These are phyloP conservation scores for Serilophus lunatus DNA, from an alignment of 2,113 vertebrate species.

Conservation along the genomic window DNA sequence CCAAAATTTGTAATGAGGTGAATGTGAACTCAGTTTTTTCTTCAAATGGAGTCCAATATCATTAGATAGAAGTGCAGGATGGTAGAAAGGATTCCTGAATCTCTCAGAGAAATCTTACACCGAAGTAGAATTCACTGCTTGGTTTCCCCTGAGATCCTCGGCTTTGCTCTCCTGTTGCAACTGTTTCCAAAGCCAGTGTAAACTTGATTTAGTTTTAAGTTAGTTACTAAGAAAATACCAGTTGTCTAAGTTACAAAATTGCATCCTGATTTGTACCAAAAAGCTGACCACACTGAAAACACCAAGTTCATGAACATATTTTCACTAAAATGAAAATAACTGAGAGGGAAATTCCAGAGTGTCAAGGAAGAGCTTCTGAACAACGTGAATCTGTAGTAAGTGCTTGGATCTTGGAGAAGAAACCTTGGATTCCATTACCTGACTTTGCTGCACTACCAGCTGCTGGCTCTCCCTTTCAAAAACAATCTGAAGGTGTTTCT, in stretches of 20 bases:
- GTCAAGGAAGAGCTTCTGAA: background rate
- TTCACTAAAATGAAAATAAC: background rate
- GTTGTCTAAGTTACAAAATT: background rate
- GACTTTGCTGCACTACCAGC: background rate
- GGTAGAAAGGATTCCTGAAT: background rate
- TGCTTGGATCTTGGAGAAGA: background rate
- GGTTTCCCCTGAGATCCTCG: background rate
- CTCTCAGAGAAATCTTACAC: background rate
- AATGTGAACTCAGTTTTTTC: background rate
- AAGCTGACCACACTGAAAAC: background rate
- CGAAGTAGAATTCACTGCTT: background rate
- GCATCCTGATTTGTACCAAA: background rate
- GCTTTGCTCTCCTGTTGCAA: background rate
- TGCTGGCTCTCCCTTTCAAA: background rate
- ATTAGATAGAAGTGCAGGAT: background rate
- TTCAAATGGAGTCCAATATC: background rate
- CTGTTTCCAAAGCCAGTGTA: background rate
- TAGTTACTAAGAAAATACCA: background rate
- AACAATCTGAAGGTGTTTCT: background rate
- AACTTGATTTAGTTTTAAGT: background rate
- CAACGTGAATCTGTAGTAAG: background rate
- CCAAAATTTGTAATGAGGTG: background rate
- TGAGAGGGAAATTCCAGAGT: background rate
- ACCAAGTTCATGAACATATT: background rate
- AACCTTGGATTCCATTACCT: background rate